Percentiles rank a stretch among this genome's conserved stretches.
Conservation (phyloP, 2,113 vertebrate genomes). For the Ptyas mucosa region DNA sequence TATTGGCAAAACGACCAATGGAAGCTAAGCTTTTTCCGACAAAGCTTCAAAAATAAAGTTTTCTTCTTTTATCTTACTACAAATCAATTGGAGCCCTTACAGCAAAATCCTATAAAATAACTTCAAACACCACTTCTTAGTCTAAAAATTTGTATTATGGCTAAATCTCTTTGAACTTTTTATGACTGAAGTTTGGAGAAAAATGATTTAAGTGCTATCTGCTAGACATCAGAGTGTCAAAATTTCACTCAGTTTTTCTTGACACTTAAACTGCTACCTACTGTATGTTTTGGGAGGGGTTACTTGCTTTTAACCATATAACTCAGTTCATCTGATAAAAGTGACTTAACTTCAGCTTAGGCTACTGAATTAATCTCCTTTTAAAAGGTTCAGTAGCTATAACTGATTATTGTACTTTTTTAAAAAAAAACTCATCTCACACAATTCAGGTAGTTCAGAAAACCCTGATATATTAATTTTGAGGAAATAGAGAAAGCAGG, state of each 20-base stretch:
- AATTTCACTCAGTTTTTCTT: slow-evolving; percentile 95
- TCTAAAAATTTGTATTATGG: slow-evolving; percentile 99
- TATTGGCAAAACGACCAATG: slow-evolving; percentile 96
- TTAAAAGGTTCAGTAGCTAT: slow-evolving; percentile 63
- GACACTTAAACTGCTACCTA: slow-evolving; percentile 91
- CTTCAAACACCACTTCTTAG: slow-evolving; percentile 99
- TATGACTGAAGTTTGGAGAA: slow-evolving; percentile 99
- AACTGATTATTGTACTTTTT: slow-evolving; percentile 56
- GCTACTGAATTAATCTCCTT: slow-evolving; percentile 73
- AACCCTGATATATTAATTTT: slow-evolving; percentile 42
- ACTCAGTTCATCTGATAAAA: slow-evolving; percentile 74
- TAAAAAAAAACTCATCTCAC: neutral
- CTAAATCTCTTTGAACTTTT: slow-evolving; percentile 97
- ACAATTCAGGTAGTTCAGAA: neutral
- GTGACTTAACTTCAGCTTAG: slow-evolving; percentile 76
- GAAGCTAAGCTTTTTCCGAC: slow-evolving; percentile 99
- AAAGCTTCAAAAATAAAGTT: slow-evolving; percentile 99
- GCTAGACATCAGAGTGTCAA: slow-evolving; percentile 97
- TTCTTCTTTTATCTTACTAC: slow-evolving; percentile 99
- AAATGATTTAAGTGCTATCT: slow-evolving; percentile 99
- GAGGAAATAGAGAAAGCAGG: slow-evolving; percentile 13
- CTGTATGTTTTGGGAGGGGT: slow-evolving; percentile 79
- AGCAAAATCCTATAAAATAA: slow-evolving; percentile 99
- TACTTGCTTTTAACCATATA: slow-evolving; percentile 83
- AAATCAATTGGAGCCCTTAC: slow-evolving; percentile 99